phyloP scores from a whole-genome alignment of 2,888 invertebrate genomes.

The Pterostichus niger region DNA sequence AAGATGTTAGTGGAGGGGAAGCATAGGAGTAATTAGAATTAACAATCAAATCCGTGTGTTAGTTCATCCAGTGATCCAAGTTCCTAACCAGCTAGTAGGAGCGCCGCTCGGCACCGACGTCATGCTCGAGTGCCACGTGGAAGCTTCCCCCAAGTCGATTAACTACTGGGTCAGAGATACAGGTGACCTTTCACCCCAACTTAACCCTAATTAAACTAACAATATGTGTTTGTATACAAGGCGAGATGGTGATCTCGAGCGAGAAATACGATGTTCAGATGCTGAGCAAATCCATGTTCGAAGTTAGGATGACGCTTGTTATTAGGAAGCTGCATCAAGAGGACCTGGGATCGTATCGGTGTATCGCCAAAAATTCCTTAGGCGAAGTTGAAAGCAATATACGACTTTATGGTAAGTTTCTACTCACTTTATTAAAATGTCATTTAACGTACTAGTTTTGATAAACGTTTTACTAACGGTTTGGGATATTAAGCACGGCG shows the following conservation, averaged over 20 bases:
- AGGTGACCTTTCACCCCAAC: constrained; percentile 77
- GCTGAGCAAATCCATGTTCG: constrained; percentile 86
- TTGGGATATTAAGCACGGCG: too few relatives aligned
- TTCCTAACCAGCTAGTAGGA: constrained; percentile 94
- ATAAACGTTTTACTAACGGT: too few relatives aligned
- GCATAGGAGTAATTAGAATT: too few relatives aligned
- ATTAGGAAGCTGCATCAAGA: constrained; percentile 86
- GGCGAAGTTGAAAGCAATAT: constrained; percentile 94
- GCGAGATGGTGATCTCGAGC: constrained; percentile 91
- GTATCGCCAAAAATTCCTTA: constrained; percentile 92
- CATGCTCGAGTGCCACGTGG: constrained; percentile 92
- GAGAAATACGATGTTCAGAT: constrained; percentile 88
- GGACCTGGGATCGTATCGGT: constrained; percentile 91
- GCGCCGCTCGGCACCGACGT: constrained; percentile 93
- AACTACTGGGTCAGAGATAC: constrained; percentile 94
- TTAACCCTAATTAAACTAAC: constrained; percentile 5
- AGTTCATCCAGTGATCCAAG: constrained; percentile 95
- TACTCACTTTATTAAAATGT: too few relatives aligned
- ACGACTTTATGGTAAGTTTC: constrained; percentile 88
- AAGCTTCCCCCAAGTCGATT: constrained; percentile 93
- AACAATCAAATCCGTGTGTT: constrained; percentile 73
- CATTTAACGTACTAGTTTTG: too few relatives aligned
- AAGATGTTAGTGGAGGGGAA: too few relatives aligned
- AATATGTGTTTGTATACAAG: constrained; percentile 72
- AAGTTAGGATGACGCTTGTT: constrained; percentile 89